phyloP scores from a whole-genome alignment of 2,888 invertebrate species.

The Baronia brevicornis region DNA sequence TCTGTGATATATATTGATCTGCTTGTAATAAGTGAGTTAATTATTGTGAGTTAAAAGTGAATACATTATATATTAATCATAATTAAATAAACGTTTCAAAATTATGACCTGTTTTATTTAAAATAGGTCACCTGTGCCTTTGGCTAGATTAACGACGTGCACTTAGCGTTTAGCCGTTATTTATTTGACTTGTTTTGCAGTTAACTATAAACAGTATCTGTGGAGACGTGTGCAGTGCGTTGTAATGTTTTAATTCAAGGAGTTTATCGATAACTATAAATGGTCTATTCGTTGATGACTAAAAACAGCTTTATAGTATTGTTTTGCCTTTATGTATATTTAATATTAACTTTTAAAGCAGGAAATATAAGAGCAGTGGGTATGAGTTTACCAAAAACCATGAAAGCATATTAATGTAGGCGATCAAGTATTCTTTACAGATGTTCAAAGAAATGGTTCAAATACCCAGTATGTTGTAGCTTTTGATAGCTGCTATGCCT shows the following conservation, averaged over 20 bases:
- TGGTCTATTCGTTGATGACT: no score
- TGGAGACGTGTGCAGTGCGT: no score
- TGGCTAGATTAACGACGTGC: no score
- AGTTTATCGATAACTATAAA: no score
- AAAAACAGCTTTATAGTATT: no score
- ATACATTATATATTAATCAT: conserved; percentile 44
- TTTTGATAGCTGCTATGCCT: conserved; percentile 62
- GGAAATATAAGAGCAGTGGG: conserved; percentile 20
- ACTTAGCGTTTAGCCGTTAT: no score
- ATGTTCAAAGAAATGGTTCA: conserved; percentile 45
- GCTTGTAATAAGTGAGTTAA: conserved; percentile 50
- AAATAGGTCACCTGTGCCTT: background rate
- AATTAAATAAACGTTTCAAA: conserved; percentile 54
- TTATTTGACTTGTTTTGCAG: no score
- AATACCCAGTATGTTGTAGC: conserved; percentile 57
- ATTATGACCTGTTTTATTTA: conserved; percentile 23
- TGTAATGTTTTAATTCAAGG: no score
- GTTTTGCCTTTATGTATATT: no score
- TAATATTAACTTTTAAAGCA: background rate
- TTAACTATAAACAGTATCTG: no score
- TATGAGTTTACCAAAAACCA: conserved; percentile 42
- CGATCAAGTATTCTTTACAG: conserved; percentile 58
- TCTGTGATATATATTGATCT: conserved; percentile 68
- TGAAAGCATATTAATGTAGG: conserved; percentile 56
- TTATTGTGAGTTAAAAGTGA: conserved; percentile 18